Evolutionary conservation across 35 echinoderm and acorn worm genomes (phyloP).

Genomic region (Holothuria glaberrima): DNA sequence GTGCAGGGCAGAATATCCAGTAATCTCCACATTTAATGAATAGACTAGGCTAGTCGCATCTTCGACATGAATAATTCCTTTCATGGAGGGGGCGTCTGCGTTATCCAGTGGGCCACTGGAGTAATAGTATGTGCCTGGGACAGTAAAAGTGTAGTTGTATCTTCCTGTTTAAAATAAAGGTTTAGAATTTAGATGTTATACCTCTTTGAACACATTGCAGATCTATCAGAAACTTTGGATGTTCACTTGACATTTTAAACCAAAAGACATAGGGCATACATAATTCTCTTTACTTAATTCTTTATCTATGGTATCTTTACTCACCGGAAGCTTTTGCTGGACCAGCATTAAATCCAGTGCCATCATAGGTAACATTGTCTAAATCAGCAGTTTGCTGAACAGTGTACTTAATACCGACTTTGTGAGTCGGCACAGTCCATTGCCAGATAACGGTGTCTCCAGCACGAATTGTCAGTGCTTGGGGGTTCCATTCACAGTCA

Average conservation of each 20-base stretch:
- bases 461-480: conserved; percentile 37
- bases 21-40: conserved; percentile 48
- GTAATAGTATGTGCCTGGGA: conserved; percentile 86
- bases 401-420: conserved; percentile 79
- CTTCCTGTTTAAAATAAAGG: conserved; percentile 14
- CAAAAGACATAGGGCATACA: too few species aligned
- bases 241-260: too few species aligned
- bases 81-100: conserved; percentile 71
- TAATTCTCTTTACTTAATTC: too few species aligned
- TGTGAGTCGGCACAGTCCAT: conserved; percentile 71
- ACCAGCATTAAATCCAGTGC: conserved; percentile 74
- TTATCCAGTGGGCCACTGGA: conserved; percentile 83
- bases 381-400: conserved; percentile 82
- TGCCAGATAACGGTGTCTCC: conserved; percentile 86
- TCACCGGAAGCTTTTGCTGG: conserved; percentile 63
- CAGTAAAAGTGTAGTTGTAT: conserved; percentile 70
- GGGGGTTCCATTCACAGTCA: too few species aligned
- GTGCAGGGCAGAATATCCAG: background rate
- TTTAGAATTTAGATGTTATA: too few species aligned
- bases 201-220: too few species aligned
- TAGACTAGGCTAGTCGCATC: conserved; percentile 1
- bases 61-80: conserved; percentile 70
- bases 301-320: background rate
- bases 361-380: conserved; percentile 75
- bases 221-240: too few species aligned